Conservation (phyloP, 1,140 invertebrate species). For the Gryon sp. region DNA sequence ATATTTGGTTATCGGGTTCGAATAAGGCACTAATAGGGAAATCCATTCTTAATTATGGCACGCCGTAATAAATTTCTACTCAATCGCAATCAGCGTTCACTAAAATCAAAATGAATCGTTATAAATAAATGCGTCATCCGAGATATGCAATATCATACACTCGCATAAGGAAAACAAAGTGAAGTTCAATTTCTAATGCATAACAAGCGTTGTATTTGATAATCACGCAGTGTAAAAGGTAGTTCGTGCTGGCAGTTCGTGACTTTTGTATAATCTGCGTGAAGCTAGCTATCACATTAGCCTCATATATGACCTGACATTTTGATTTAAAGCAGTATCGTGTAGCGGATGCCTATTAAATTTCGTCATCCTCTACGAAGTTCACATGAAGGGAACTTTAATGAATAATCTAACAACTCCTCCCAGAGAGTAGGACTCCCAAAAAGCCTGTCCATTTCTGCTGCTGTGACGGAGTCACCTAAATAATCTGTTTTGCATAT, state of each 20-base stretch:
- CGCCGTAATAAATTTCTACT: no score
- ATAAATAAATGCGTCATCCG: no score
- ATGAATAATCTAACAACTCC: slow-evolving; percentile 73
- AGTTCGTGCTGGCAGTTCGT: slow-evolving; percentile 19
- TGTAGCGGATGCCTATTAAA: slow-evolving; percentile 66
- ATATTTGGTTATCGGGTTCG: no score
- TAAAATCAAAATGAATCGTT: no score
- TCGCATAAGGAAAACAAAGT: slow-evolving; percentile 12
- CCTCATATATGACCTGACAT: slow-evolving; percentile 31
- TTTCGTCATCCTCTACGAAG: slow-evolving; percentile 54
- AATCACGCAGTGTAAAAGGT: slow-evolving; percentile 21
- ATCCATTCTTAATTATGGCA: no score
- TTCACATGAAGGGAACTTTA: slow-evolving; percentile 66
- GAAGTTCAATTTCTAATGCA: slow-evolving; percentile 18
- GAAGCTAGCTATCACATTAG: slow-evolving; percentile 25
- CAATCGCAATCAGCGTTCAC: no score
- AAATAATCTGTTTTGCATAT: slow-evolving; percentile 75
- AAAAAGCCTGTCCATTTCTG: slow-evolving; percentile 58
- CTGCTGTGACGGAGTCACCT: slow-evolving; percentile 59
- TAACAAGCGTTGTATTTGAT: slow-evolving; percentile 9
- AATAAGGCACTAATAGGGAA: no score
- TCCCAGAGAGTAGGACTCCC: slow-evolving; percentile 37
- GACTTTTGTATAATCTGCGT: slow-evolving; percentile 40
- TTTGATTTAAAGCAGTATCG: slow-evolving; percentile 66
- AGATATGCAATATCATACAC: background rate